A percentile compares a stretch with the other conserved stretches of the same genome.
phyloP scores from a whole-genome alignment of 1,140 invertebrate genomes.

The Diorhabda sublineata region DNA sequence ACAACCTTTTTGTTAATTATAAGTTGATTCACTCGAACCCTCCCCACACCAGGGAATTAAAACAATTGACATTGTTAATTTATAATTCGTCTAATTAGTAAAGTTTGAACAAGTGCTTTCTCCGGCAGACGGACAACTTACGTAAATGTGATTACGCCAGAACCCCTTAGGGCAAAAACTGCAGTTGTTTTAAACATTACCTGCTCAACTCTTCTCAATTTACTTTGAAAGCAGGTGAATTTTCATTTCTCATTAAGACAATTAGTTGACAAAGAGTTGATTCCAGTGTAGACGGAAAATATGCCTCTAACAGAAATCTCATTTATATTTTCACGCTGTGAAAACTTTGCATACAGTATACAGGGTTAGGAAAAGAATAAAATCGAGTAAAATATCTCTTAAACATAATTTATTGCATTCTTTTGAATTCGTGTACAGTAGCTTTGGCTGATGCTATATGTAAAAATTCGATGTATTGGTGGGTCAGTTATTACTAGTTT shows the following conservation, averaged over 20 bases:
- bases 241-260: conserved; percentile 20
- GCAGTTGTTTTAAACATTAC: conserved; percentile 6
- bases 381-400: too few relatives aligned
- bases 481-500: too few relatives aligned
- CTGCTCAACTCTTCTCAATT: conserved; percentile 6
- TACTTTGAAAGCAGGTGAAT: conserved; percentile 7
- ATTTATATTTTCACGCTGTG: too few relatives aligned
- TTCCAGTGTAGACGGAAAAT: neutral
- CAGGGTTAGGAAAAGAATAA: too few relatives aligned
- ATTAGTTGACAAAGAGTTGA: conserved; percentile 13
- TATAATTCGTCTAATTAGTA: conserved; percentile 1
- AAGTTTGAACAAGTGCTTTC: neutral
- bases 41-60: neutral
- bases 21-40: too few relatives aligned
- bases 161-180: conserved; percentile 5
- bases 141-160: conserved; percentile 4
- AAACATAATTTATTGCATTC: too few relatives aligned
- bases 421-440: too few relatives aligned
- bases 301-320: neutral
- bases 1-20: too few relatives aligned
- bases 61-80: conserved; percentile 3
- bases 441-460: too few relatives aligned
- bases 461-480: too few relatives aligned
- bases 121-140: neutral
- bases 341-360: too few relatives aligned